Evolutionary conservation across 37 sponge, comb jelly and placozoan genomes (phyloP).

Genomic region (Diacarnus erythraeanus): DNA sequence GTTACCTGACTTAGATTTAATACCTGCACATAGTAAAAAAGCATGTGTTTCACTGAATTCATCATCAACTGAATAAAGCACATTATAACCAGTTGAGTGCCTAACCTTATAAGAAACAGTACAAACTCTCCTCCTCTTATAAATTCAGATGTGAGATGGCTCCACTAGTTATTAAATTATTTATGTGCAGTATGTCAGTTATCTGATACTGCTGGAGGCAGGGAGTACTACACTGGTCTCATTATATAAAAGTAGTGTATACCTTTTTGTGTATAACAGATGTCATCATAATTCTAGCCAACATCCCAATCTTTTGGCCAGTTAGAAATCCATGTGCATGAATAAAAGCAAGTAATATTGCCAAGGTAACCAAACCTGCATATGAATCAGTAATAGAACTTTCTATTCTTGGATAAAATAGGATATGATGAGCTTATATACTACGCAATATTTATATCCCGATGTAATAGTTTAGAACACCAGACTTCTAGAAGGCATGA

Average conservation of each 20-base stretch:
- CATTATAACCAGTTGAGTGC: neutral
- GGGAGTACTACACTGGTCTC: neutral
- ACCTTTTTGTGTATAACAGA: conserved; percentile 69
- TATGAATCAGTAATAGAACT: neutral
- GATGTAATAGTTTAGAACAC: too few species aligned
- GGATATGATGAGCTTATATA: too few species aligned
- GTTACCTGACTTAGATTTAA: conserved; percentile 50
- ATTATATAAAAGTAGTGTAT: neutral
- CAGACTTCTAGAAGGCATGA: too few species aligned
- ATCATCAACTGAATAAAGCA: neutral
- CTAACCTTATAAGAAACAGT: too few species aligned
- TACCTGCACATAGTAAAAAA: neutral
- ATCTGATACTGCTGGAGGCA: neutral
- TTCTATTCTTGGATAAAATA: too few species aligned
- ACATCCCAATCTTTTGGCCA: conserved; percentile 67
- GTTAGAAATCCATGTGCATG: conserved; percentile 39
- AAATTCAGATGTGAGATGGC: too few species aligned
- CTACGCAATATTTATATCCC: too few species aligned
- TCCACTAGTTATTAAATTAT: too few species aligned
- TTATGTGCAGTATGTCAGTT: neutral
- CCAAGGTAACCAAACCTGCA: conserved; percentile 15
- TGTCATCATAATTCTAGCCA: conserved; percentile 48
- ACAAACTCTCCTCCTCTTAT: too few species aligned
- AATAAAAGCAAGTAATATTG: neutral
- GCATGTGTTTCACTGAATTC: neutral